These are phyloP conservation scores for Lerista edwardsae DNA, from an alignment of 2,797 vertebrate genomes.

Conservation along the genomic window DNA sequence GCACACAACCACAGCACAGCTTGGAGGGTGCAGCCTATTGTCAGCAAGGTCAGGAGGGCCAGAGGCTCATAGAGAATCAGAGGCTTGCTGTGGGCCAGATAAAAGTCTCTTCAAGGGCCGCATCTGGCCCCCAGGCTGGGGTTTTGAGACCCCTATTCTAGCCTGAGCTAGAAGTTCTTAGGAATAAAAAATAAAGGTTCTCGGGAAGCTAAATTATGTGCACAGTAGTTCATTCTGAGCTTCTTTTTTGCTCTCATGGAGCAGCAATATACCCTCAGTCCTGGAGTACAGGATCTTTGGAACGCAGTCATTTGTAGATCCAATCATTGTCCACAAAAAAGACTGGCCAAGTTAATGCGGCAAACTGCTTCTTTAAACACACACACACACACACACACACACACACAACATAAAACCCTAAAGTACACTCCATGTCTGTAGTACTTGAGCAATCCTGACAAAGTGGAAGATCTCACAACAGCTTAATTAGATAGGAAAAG, in stretches of 20 bases:
- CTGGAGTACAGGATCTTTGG: neutral
- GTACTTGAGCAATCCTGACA: constrained; percentile 31
- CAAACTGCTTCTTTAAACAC: neutral
- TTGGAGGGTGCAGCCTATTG: too few species aligned
- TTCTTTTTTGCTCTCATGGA: neutral
- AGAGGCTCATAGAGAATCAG: too few species aligned
- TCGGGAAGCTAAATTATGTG: neutral
- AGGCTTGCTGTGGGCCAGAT: too few species aligned
- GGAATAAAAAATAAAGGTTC: neutral
- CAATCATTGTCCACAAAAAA: neutral
- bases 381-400: neutral
- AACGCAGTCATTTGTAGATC: neutral
- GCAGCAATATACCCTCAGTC: neutral
- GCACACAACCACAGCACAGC: too few species aligned
- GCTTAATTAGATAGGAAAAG: constrained; percentile 61
- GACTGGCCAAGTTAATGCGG: neutral
- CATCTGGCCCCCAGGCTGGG: too few species aligned
- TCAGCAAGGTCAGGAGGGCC: too few species aligned
- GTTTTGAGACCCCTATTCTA: too few species aligned
- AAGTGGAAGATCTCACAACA: constrained; percentile 29
- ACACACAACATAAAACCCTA: neutral
- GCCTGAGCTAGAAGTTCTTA: too few species aligned
- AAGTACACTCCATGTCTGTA: neutral
- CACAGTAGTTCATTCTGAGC: neutral
- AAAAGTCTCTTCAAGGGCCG: too few species aligned